phyloP scores from a whole-genome alignment of 2,797 vertebrate species.

The Babyrousa celebensis region DNA sequence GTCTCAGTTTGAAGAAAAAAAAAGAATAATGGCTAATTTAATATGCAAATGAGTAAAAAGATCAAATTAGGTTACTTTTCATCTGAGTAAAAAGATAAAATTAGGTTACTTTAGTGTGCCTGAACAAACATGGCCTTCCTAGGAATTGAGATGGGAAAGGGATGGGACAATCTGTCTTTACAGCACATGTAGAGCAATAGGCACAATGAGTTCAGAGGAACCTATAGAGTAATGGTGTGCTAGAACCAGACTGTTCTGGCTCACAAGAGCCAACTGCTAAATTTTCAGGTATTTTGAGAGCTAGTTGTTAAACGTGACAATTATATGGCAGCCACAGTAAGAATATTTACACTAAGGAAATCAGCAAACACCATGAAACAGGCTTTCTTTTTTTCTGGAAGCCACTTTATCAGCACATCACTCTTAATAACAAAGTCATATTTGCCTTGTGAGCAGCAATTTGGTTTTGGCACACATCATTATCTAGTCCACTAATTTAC shows the following conservation, averaged over 20 bases:
- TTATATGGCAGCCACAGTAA: not conserved
- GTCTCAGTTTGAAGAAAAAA: not conserved
- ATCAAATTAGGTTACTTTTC: not conserved
- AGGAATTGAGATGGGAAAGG: not conserved
- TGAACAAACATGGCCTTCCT: not conserved
- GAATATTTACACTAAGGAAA: not conserved
- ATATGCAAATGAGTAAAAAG: not conserved
- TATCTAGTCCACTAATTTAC: conserved; percentile 2
- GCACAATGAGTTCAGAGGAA: not conserved
- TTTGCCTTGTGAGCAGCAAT: not conserved
- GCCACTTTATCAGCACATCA: not conserved
- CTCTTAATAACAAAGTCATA: not conserved
- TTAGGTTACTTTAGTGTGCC: not conserved
- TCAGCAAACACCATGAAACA: not conserved
- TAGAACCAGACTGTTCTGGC: not conserved
- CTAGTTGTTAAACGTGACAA: not conserved
- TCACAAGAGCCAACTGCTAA: not conserved
- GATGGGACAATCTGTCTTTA: not conserved
- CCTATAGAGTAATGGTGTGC: not conserved
- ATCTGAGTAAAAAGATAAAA: not conserved
- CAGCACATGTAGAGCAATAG: not conserved
- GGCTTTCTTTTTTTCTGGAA: not conserved
- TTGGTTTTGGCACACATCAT: conserved; percentile 30
- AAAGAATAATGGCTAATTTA: not conserved
- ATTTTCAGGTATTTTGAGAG: conserved; percentile 19